Base-by-base conservation (phyloP, 2,888 invertebrate genomes). In the Dryomyza anilis region DNA sequence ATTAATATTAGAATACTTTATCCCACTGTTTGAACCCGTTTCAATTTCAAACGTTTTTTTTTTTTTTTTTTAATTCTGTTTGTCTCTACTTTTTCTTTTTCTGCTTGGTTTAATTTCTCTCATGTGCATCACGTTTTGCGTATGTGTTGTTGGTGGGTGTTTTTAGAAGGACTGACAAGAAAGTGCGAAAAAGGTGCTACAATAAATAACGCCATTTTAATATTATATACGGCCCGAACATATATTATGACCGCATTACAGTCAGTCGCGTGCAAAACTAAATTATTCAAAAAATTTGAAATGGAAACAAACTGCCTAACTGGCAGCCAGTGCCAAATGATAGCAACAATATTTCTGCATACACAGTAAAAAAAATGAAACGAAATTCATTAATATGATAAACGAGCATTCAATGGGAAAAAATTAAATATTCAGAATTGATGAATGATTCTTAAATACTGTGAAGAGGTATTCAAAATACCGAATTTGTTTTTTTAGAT, bases 201-300 rank as follows among this genome's bases (percentile, higher is more conserved):
- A 72, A 74, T 74, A 74, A 74, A 74, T 74, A 73, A 74, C 70
- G 67, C 66, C 70, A 70, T 69, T 73, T 74, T 71, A 73, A 74
- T 74, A 71, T 71, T 71, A 72, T 73, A 59, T 55, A 63, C 29
- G 55, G 52, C 63, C 52, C 29, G 52, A 58, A 53, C 60, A 59
- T 70, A 71, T 70, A 70, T 72, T 71, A 72, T 69, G 69, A 69
- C 69, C 71, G 69, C 72, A 72, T 72, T 70, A 71, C 39, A 62
- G 62, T n/a, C n/a, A n/a, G n/a, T 58, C 57, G 53, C 58, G 62
- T 64, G 60, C 57, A 53, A 61, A 61, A 43, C 53, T 53, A 43
- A 43, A 53, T 61, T 39, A 53, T 61, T 52, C 52, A 53, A 52
- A 61, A 50, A 61, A 61, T 46, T 12, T 45, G 21, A 60, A 60